Percentiles rank a stretch among this genome's conserved stretches.
These are phyloP conservation scores for Anthopleura sola DNA, from an alignment of 64 coral and sea anemone species.

Conservation along the genomic window DNA sequence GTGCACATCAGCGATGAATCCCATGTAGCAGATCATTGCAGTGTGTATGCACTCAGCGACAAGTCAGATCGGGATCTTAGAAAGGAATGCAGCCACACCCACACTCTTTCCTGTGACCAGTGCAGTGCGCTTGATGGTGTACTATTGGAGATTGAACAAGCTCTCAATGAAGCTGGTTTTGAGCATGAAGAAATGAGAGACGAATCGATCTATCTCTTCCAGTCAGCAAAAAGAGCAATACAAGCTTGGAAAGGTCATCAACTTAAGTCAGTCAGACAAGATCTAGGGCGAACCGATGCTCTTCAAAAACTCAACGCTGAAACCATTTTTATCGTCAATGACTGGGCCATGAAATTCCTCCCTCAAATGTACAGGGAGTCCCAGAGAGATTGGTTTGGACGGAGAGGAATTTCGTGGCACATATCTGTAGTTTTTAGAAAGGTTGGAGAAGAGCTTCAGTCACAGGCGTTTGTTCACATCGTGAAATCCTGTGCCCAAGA, in stretches of 20 bases:
- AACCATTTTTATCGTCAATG: background rate
- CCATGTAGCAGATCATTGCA: slow-evolving; percentile 23
- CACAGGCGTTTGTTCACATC: slow-evolving; percentile 14
- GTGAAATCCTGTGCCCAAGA: slow-evolving; percentile 2
- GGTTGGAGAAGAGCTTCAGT: background rate
- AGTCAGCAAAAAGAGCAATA: background rate
- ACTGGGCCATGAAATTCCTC: slow-evolving; percentile 29
- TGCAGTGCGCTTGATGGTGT: background rate
- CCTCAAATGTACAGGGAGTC: background rate
- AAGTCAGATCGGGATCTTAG: background rate
- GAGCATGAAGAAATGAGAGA: background rate
- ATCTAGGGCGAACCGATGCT: background rate
- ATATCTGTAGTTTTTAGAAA: background rate
- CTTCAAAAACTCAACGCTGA: background rate
- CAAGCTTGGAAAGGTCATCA: slow-evolving; percentile 26
- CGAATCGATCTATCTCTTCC: background rate
- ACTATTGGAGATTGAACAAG: background rate
- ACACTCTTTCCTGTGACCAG: slow-evolving; percentile 3
- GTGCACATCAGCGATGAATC: background rate
- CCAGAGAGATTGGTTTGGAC: background rate
- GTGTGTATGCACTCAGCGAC: slow-evolving; percentile 22
- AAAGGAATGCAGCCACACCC: slow-evolving; percentile 32
- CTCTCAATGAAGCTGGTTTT: background rate
- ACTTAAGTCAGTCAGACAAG: slow-evolving; percentile 18
- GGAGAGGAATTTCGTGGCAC: slow-evolving; percentile 11